Conservation (phyloP, 1,140 invertebrate species). For the Drosophila sp. region DNA sequence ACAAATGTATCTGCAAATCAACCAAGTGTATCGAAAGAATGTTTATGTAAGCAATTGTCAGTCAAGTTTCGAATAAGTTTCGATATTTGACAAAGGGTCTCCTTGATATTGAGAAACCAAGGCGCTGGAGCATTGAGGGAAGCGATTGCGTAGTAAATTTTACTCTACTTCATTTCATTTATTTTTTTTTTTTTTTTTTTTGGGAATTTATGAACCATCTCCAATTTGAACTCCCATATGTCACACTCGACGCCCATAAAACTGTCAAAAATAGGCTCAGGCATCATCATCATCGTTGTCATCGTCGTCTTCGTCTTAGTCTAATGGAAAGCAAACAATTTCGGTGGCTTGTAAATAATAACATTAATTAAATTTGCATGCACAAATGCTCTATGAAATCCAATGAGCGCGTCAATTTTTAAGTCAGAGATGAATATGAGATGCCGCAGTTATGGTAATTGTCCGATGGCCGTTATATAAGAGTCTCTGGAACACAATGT, state of each 20-base stretch:
- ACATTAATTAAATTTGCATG: slow-evolving; percentile 79
- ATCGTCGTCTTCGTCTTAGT: slow-evolving; percentile 49
- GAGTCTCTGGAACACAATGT: slow-evolving; percentile 43
- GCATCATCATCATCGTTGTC: slow-evolving; percentile 20
- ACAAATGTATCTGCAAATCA: slow-evolving; percentile 53
- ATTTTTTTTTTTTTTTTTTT: slow-evolving; percentile 1
- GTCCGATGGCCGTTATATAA: slow-evolving; percentile 24
- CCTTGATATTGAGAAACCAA: slow-evolving; percentile 37
- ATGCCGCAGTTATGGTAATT: slow-evolving; percentile 48
- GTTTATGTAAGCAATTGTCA: slow-evolving; percentile 32
- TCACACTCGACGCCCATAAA: slow-evolving; percentile 59
- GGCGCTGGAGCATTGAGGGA: slow-evolving; percentile 12
- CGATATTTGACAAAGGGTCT: slow-evolving; percentile 9
- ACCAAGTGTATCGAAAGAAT: slow-evolving; percentile 55
- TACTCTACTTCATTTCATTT: neutral
- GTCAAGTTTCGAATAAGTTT: slow-evolving; percentile 1
- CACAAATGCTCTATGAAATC: slow-evolving; percentile 63
- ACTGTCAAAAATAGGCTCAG: slow-evolving; percentile 45
- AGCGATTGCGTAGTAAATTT: slow-evolving; percentile 11
- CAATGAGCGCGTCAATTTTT: slow-evolving; percentile 56
- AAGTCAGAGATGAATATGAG: slow-evolving; percentile 45
- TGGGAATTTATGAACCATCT: slow-evolving; percentile 65
- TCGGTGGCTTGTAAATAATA: slow-evolving; percentile 69
- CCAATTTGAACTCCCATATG: slow-evolving; percentile 34
- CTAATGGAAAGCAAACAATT: slow-evolving; percentile 74